Conservation (phyloP, 2,797 vertebrate species). For the Pseudochirops corinnae region DNA sequence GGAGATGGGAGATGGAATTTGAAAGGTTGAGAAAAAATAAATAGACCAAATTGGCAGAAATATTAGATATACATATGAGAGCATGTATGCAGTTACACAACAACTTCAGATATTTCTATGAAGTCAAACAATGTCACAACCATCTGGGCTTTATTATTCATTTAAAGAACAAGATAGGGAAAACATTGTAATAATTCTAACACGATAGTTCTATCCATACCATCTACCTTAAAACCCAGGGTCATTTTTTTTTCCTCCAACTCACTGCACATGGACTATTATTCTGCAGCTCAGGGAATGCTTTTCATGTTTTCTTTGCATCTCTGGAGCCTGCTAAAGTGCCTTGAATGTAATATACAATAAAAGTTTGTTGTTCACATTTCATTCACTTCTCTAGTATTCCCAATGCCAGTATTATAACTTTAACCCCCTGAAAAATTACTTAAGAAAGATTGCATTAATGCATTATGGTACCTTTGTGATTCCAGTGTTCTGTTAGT, state of each 20-base stretch:
- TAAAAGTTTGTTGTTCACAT: not conserved
- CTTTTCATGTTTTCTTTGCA: not conserved
- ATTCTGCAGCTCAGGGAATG: not conserved
- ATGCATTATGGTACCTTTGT: not conserved
- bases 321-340: not conserved
- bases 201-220: not conserved
- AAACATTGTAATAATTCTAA: not conserved
- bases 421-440: not conserved
- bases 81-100: not conserved
- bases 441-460: not conserved
- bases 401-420: not conserved
- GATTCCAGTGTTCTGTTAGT: not conserved
- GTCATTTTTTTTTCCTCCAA: not conserved
- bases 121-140: not conserved
- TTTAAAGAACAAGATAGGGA: too few relatives aligned
- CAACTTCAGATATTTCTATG: not conserved
- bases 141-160: not conserved
- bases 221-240: not conserved
- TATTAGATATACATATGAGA: not conserved
- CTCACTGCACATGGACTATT: not conserved
- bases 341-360: not conserved
- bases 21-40: not conserved
- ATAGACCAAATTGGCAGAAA: not conserved
- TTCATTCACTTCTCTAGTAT: not conserved
- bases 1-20: not conserved